These are phyloP conservation scores for Pardalotus punctatus DNA, from an alignment of 2,113 vertebrate genomes.

Conservation along the genomic window DNA sequence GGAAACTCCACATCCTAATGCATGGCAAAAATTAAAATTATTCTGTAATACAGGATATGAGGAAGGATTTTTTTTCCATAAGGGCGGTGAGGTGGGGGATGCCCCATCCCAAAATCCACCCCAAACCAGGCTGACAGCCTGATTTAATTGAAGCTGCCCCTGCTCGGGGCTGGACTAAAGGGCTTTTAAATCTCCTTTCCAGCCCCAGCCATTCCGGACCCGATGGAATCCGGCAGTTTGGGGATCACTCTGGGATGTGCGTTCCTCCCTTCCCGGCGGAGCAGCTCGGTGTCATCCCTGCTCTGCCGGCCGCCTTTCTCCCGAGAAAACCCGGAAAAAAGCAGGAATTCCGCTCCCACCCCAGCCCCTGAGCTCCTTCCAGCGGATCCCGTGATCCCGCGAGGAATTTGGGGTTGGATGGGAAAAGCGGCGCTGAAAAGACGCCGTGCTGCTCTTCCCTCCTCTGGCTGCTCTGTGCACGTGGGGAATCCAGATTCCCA, in stretches of 20 bases:
- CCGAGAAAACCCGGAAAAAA: no score
- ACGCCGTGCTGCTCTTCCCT: background rate
- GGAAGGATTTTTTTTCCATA: background rate
- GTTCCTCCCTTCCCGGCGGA: background rate
- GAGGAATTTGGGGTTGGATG: no score
- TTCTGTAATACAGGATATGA: background rate
- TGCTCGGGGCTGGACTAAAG: background rate
- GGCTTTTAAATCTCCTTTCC: background rate
- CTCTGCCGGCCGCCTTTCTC: no score
- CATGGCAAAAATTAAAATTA: background rate
- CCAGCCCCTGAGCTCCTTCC: background rate
- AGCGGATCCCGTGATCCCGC: no score
- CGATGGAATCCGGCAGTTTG: no score
- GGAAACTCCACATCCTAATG: background rate
- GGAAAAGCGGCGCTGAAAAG: background rate
- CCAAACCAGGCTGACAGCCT: background rate
- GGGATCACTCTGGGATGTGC: no score
- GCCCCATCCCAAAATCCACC: background rate
- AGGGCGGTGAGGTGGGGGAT: no score
- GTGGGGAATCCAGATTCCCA: fast-evolving
- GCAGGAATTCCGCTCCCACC: background rate
- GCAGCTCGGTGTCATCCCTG: background rate
- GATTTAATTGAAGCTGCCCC: background rate
- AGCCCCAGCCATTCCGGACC: background rate
- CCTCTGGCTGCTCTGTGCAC: background rate